Evolutionary conservation across 2,797 vertebrate genomes (phyloP).

Genomic region (Bradypodion ventrale): DNA sequence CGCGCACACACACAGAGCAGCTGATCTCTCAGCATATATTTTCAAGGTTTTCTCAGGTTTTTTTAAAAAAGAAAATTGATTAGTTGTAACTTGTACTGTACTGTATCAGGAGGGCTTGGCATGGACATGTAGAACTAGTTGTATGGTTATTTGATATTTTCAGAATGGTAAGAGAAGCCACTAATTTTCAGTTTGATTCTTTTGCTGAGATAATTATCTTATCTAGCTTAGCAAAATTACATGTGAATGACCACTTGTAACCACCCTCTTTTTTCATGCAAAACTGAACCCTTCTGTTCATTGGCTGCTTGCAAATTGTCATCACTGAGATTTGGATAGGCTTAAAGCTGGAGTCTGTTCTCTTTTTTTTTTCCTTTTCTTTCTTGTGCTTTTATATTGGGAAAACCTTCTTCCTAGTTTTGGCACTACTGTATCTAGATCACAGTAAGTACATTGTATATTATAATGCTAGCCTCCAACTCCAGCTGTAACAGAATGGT

Average conservation of each 20-base stretch:
- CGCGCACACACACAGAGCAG: no score
- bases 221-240: not conserved
- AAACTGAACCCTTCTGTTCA: constrained; percentile 24
- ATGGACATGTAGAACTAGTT: not conserved
- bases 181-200: not conserved
- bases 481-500: not conserved
- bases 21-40: not conserved
- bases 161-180: not conserved
- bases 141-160: not conserved
- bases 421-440: not conserved
- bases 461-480: not conserved
- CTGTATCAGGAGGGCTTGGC: not conserved
- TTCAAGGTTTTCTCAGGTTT: not conserved
- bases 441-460: constrained; percentile 54
- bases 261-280: constrained; percentile 23
- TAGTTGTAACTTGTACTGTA: no score
- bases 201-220: not conserved
- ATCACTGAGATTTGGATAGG: constrained; percentile 16
- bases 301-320: constrained; percentile 39
- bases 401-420: constrained; percentile 36
- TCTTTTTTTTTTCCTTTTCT: constrained; percentile 33
- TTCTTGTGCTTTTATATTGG: constrained; percentile 29
- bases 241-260: not conserved
- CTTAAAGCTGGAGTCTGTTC: constrained; percentile 19
- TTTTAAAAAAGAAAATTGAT: not conserved